Evolutionary conservation across 1,140 invertebrate genomes (phyloP), one percentile per base, ranked within the genome.

Genomic region (Lasioglossum albipes): DNA sequence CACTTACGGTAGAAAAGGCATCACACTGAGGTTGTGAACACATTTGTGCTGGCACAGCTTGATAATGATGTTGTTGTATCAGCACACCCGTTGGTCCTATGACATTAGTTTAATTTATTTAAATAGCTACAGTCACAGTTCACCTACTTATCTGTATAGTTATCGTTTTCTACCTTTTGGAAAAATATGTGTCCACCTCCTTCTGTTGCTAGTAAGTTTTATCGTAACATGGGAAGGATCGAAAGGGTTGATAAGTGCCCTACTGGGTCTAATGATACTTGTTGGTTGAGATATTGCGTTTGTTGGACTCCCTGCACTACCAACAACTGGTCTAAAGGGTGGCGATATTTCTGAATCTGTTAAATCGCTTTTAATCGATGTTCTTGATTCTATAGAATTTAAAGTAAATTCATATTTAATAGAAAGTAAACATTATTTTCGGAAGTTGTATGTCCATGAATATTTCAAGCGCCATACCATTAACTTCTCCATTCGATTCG

Each of bases 131-230:
- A 36, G 36, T 36, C 27, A 27, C 27, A 27, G 27, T 27, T 27
- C 27, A 27, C 27, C 27, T 1, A 27, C 27, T 27, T 27, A 27
- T 27, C 27, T 12, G 45, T 12, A 22, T 6, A n/a, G 5, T 42
- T 62, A 10, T 45, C 31, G 20, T 36, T 64, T 59, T 69, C 52
- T 87, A 96, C 97, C 97, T 95, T 98, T 98, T 6, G 99, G 99
- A 93, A 99, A 99, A 80, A 99, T 99, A 91, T 99, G 99, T 9
- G 98, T 99, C 99, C 99, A 99, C 71, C 99, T 94, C 67, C 98
- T 94, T 68, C 99, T 94, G 93, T 99, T 99, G 67, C 98, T 99
- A 0, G 99, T 99, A 66, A 99, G 94, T 92, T 99, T 99, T 72
- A 99, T 98, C 52, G 98, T 98, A 75, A 99, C 98, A 90, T 99